phyloP scores from a whole-genome alignment of 2,888 invertebrate genomes.

The Chrysolina oricalcia region DNA sequence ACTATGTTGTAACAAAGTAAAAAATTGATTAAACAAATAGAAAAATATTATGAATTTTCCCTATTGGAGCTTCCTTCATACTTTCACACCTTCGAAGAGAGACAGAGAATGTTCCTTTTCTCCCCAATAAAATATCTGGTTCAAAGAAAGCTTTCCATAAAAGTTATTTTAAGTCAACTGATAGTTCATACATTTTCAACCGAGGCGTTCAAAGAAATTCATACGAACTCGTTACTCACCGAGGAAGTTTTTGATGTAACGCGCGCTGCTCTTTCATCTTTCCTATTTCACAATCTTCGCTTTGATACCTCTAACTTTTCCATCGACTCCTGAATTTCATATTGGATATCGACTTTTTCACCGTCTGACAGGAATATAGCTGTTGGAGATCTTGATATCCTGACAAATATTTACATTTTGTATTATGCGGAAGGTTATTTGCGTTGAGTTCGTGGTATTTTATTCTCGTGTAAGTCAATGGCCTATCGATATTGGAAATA shows the following conservation, averaged over 20 bases:
- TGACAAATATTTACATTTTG: slow-evolving; percentile 44
- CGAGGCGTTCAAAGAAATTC: slow-evolving; percentile 28
- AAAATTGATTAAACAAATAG: no score
- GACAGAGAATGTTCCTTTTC: not conserved
- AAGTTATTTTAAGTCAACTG: slow-evolving; percentile 7
- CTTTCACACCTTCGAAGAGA: no score
- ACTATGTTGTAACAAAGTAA: no score
- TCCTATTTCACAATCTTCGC: slow-evolving; percentile 51
- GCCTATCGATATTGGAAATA: not conserved
- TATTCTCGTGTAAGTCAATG: not conserved
- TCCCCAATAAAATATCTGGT: not conserved
- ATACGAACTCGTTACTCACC: slow-evolving; percentile 15
- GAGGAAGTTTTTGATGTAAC: slow-evolving; percentile 39
- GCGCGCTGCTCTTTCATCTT: slow-evolving; percentile 47
- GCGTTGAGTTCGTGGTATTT: not conserved
- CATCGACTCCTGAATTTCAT: slow-evolving; percentile 43
- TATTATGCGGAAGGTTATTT: not conserved
- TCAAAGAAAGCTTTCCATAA: not conserved
- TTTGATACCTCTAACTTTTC: slow-evolving; percentile 49
- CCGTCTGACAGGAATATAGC: slow-evolving; percentile 29
- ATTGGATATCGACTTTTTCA: slow-evolving; percentile 44
- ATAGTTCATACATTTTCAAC: slow-evolving; percentile 19
- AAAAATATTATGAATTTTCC: no score
- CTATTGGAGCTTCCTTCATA: no score
- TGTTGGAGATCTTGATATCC: slow-evolving; percentile 27